phyloP scores from a whole-genome alignment of 2,113 vertebrate genomes.

The Sinocyclocheilus rhinocerous region DNA sequence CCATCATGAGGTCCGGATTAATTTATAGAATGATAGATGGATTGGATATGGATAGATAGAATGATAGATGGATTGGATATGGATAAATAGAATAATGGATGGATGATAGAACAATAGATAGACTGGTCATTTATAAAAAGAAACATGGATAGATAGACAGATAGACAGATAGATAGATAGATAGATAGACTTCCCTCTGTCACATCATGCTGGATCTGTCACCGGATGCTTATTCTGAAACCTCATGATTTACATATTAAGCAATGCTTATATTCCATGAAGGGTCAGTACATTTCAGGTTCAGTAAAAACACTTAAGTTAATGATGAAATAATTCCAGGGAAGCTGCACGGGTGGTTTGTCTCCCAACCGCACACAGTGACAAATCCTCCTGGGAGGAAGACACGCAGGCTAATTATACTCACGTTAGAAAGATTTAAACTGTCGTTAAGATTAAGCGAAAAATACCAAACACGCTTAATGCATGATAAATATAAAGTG shows the following conservation, averaged over 20 bases:
- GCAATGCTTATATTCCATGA: background rate
- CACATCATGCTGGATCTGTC: background rate
- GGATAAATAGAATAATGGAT: background rate
- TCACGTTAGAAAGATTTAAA: slow-evolving; percentile 18
- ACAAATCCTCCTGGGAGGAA: slow-evolving; percentile 22
- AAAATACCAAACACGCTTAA: background rate
- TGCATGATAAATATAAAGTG: background rate
- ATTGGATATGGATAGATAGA: background rate
- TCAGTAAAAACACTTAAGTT: slow-evolving; percentile 16
- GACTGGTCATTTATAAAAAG: background rate
- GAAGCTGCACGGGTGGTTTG: background rate
- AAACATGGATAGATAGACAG: too few species aligned
- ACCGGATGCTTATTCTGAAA: background rate
- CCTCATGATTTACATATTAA: background rate
- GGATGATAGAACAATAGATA: background rate
- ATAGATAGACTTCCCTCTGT: background rate
- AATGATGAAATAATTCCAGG: slow-evolving; percentile 1
- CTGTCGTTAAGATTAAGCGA: background rate
- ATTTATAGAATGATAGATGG: too few species aligned
- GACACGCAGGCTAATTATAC: slow-evolving; percentile 2
- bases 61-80: background rate
- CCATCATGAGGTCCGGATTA: too few species aligned
- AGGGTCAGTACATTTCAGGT: slow-evolving; percentile 1
- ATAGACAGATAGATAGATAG: background rate
- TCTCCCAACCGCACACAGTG: background rate